These are phyloP conservation scores for Oscheius sp. DNA, from an alignment of 2,888 invertebrate species.

Conservation along the genomic window DNA sequence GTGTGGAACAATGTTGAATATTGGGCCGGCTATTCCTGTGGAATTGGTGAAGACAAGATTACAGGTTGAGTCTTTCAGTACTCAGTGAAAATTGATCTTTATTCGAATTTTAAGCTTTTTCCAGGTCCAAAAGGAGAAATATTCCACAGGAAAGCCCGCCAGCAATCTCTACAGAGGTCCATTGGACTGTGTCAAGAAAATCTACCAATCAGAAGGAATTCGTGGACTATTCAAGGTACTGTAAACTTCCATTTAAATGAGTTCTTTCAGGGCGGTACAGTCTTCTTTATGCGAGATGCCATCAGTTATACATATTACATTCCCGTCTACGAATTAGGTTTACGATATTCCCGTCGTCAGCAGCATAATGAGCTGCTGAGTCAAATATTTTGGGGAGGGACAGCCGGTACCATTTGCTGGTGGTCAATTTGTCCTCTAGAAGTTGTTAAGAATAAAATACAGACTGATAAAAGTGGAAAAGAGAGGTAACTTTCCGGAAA, in stretches of 20 bases:
- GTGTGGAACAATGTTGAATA: constrained; percentile 79
- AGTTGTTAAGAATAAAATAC: constrained; percentile 83
- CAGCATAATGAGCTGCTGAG: constrained; percentile 45
- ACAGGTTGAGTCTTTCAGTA: constrained; percentile 77
- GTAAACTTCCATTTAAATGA: neutral
- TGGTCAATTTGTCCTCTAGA: constrained; percentile 81
- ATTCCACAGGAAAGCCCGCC: constrained; percentile 37
- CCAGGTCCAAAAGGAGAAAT: constrained; percentile 55
- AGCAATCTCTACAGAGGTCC: constrained; percentile 75
- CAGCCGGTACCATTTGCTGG: constrained; percentile 80
- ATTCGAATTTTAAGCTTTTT: neutral
- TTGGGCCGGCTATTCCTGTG: constrained; percentile 79
- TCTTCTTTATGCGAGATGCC: constrained; percentile 71
- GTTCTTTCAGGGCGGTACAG: constrained; percentile 68
- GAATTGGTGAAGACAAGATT: constrained; percentile 81
- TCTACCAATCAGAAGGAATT: constrained; percentile 77
- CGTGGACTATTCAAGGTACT: constrained; percentile 76
- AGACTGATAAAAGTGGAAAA: constrained; percentile 71
- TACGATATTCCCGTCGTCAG: constrained; percentile 42
- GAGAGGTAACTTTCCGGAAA: constrained; percentile 23
- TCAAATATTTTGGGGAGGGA: constrained; percentile 66
- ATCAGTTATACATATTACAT: constrained; percentile 69
- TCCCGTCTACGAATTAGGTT: constrained; percentile 65
- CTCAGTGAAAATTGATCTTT: too few species aligned
- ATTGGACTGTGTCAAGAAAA: constrained; percentile 76